Percentiles rank a stretch among this genome's conserved stretches.
phyloP scores from a whole-genome alignment of 2,113 vertebrate genomes.

The Nothocercus julius region DNA sequence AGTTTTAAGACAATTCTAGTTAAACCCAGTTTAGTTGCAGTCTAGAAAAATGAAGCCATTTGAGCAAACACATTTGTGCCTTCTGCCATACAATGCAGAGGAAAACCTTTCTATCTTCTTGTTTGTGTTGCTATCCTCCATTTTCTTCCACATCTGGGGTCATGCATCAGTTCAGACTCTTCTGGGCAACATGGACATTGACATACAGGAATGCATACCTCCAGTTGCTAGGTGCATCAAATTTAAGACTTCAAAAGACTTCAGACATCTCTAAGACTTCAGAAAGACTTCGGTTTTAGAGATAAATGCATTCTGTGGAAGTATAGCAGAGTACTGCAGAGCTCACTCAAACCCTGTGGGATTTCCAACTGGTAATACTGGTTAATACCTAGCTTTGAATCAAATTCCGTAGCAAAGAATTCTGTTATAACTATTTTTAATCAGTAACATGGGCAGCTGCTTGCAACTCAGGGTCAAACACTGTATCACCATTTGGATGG shows the following conservation, averaged over 20 bases:
- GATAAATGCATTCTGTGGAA: background rate
- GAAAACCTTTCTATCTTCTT: background rate
- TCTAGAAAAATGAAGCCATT: background rate
- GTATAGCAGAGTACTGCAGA: background rate
- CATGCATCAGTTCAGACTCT: background rate
- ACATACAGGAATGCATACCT: background rate
- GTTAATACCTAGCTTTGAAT: background rate
- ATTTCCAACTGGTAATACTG: background rate
- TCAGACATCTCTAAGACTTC: too few species aligned
- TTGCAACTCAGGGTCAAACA: background rate
- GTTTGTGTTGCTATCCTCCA: background rate
- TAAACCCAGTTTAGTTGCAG: background rate
- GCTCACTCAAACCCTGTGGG: background rate
- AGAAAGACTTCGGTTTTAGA: background rate
- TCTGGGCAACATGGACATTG: background rate
- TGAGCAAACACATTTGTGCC: background rate
- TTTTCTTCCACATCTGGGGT: background rate
- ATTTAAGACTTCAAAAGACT: background rate
- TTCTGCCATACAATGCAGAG: background rate
- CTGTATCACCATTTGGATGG: rapidly evolving
- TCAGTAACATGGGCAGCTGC: background rate
- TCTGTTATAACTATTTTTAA: background rate
- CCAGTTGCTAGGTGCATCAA: background rate
- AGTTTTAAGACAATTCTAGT: background rate
- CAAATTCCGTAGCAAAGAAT: background rate